Conservation (phyloP, 2,113 vertebrate genomes). For the Phalacrocorax aristotelis region DNA sequence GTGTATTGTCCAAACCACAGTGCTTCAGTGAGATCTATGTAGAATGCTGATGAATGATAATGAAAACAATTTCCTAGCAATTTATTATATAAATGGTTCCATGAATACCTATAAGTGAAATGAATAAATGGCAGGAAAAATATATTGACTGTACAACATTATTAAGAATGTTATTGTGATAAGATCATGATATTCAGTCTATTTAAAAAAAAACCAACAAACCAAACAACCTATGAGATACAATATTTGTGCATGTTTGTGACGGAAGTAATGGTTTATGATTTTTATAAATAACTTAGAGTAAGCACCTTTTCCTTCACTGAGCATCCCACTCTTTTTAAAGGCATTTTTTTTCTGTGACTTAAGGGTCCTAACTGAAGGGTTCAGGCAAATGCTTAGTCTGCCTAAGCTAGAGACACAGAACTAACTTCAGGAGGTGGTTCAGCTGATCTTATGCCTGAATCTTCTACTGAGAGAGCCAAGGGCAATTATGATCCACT, state of each 20-base stretch:
- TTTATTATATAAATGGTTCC: conserved; percentile 54
- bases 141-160: not conserved
- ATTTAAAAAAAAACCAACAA: not conserved
- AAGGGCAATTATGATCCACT: not conserved
- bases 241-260: not conserved
- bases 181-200: not conserved
- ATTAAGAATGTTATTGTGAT: not conserved
- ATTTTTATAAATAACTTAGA: not conserved
- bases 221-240: not conserved
- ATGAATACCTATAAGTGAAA: conserved; percentile 21
- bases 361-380: not conserved
- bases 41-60: conserved; percentile 57
- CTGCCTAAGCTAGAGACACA: not conserved
- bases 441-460: not conserved
- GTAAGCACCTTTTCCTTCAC: not conserved
- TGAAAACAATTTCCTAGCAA: conserved; percentile 31
- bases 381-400: not conserved
- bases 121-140: not conserved
- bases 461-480: not conserved
- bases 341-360: not conserved
- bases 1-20: not conserved
- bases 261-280: not conserved
- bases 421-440: not conserved
- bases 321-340: not conserved
- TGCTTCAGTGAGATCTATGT: not conserved